Conservation (phyloP, 2,888 invertebrate genomes). For the Notodonta ziczac region DNA sequence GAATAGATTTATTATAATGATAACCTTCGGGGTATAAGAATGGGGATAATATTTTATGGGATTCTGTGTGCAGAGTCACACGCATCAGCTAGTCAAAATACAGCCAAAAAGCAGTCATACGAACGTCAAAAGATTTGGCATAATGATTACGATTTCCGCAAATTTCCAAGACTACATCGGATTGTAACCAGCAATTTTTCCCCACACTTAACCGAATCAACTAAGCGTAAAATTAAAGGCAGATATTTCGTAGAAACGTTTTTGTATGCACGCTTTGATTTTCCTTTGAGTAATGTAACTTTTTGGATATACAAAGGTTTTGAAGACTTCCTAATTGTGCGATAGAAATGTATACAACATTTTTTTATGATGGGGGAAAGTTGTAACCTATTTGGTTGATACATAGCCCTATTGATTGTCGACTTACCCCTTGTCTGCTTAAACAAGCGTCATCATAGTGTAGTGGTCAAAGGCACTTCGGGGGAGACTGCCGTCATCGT, state of each 20-base stretch:
- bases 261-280: conserved; percentile 44
- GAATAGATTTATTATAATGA: too few relatives aligned
- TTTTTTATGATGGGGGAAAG: too few relatives aligned
- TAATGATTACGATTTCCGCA: conserved; percentile 30
- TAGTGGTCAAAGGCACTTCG: too few relatives aligned
- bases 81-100: neutral
- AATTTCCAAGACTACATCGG: conserved; percentile 18
- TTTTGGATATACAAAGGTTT: neutral
- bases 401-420: too few relatives aligned
- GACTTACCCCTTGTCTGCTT: too few relatives aligned
- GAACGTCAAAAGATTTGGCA: neutral
- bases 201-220: conserved; percentile 52
- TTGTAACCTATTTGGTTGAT: too few relatives aligned
- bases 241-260: conserved; percentile 59
- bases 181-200: conserved; percentile 19
- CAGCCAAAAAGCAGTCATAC: neutral
- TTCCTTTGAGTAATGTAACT: neutral
- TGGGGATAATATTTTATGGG: too few relatives aligned
- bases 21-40: too few relatives aligned
- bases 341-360: too few relatives aligned
- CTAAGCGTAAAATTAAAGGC: conserved; percentile 71
- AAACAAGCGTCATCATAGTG: too few relatives aligned
- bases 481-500: too few relatives aligned
- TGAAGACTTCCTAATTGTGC: neutral
- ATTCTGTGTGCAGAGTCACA: neutral